Conservation (phyloP, 2,113 vertebrate species). For the Mesembrinibis cayennensis region DNA sequence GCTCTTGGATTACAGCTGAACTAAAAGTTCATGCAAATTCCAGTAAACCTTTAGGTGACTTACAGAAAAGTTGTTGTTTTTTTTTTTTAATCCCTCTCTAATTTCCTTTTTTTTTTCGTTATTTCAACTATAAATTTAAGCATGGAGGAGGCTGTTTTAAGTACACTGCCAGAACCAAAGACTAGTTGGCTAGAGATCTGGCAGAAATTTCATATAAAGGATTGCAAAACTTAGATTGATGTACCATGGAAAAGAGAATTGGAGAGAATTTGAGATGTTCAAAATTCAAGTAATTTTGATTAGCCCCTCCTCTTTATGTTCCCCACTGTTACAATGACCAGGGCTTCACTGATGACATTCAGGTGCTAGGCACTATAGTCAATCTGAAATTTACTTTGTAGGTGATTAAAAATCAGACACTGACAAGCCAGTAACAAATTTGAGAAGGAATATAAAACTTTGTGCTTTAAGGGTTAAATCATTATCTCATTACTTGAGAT, state of each 20-base stretch:
- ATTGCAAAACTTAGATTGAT: slow-evolving; percentile 5
- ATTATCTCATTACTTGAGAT: background rate
- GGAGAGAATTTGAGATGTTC: background rate
- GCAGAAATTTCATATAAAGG: background rate
- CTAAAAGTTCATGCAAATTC: background rate
- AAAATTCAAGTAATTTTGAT: background rate
- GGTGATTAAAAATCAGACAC: background rate
- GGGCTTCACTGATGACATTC: background rate
- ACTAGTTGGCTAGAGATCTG: slow-evolving; percentile 3
- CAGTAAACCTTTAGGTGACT: background rate
- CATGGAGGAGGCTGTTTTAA: slow-evolving; percentile 8
- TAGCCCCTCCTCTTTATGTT: background rate
- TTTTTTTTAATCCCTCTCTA: background rate
- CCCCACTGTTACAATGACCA: background rate
- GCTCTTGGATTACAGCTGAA: background rate
- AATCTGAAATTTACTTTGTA: background rate
- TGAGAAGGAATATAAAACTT: background rate
- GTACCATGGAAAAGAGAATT: background rate
- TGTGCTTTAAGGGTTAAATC: background rate
- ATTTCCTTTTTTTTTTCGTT: background rate
- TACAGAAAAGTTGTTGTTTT: background rate
- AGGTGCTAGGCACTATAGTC: background rate
- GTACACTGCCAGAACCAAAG: slow-evolving; percentile 29
- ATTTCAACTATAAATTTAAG: slow-evolving; percentile 27
- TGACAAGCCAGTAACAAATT: background rate